These are phyloP conservation scores for Sinohyriopsis cumingii DNA, from an alignment of 2,888 invertebrate genomes.

Conservation along the genomic window DNA sequence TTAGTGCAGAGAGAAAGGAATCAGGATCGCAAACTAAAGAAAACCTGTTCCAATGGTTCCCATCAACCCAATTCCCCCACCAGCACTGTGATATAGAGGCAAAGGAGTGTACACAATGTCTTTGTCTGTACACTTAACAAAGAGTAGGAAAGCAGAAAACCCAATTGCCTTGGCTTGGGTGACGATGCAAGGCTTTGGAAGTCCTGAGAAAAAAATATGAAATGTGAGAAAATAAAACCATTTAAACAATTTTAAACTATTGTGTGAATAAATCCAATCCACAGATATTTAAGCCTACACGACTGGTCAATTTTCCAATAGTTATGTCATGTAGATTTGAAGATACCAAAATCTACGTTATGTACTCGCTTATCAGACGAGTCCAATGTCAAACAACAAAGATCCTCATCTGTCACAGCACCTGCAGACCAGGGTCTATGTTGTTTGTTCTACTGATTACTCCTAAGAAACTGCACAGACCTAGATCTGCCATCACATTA, in stretches of 20 bases:
- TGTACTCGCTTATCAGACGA: too few relatives aligned
- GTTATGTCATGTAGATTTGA: background rate
- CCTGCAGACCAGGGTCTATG: too few relatives aligned
- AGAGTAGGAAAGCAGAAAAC: slow-evolving; percentile 33
- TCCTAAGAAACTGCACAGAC: too few relatives aligned
- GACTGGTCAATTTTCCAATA: background rate
- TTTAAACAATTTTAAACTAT: background rate
- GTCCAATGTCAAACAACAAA: too few relatives aligned
- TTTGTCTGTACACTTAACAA: slow-evolving; percentile 50
- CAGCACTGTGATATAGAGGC: slow-evolving; percentile 96
- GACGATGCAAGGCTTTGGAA: slow-evolving; percentile 86
- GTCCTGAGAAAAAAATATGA: slow-evolving; percentile 39
- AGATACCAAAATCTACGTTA: too few relatives aligned
- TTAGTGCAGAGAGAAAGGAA: too few relatives aligned
- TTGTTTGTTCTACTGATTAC: too few relatives aligned
- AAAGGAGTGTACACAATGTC: slow-evolving; percentile 92
- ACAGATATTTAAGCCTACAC: background rate
- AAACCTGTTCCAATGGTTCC: slow-evolving; percentile 34
- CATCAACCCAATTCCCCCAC: slow-evolving; percentile 88
- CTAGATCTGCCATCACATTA: too few relatives aligned
- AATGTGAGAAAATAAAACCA: background rate
- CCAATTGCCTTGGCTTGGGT: slow-evolving; percentile 78
- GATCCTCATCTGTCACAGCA: too few relatives aligned
- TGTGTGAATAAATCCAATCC: background rate
- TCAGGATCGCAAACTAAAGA: background rate